Conservation (phyloP, 1,140 invertebrate species). For the Drosophila sp. region DNA sequence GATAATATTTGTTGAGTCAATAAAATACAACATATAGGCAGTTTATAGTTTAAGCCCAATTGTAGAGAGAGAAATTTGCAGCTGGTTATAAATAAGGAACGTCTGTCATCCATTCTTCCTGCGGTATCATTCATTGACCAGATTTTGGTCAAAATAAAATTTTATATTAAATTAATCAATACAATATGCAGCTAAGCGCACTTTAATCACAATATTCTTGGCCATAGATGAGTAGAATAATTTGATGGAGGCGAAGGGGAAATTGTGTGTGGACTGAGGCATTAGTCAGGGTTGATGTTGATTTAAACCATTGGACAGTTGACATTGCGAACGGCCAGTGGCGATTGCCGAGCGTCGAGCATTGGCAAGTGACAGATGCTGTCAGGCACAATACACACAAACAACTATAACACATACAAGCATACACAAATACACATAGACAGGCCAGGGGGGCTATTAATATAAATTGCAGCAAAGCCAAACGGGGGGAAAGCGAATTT, state of each 20-base stretch:
- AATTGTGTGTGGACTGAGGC: not conserved
- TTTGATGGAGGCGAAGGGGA: not conserved
- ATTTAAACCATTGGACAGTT: slow-evolving; percentile 64
- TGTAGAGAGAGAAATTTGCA: too few relatives aligned
- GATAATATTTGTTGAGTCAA: too few relatives aligned
- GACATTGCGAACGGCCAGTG: slow-evolving; percentile 53
- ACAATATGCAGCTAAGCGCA: not conserved
- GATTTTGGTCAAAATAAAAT: too few relatives aligned
- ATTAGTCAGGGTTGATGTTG: slow-evolving; percentile 55
- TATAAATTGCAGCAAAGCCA: slow-evolving; percentile 33
- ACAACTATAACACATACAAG: slow-evolving; percentile 43
- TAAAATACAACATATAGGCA: too few relatives aligned
- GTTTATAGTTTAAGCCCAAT: too few relatives aligned
- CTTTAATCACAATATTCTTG: slow-evolving; percentile 12
- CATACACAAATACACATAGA: slow-evolving; percentile 1
- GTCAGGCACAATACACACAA: slow-evolving; percentile 76
- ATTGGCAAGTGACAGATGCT: slow-evolving; percentile 82
- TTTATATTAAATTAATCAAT: not conserved
- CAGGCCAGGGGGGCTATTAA: slow-evolving; percentile 27
- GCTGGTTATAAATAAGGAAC: too few relatives aligned
- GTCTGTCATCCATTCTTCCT: too few relatives aligned
- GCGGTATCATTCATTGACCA: too few relatives aligned
- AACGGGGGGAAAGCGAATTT: slow-evolving; percentile 4
- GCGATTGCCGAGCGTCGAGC: slow-evolving; percentile 29
- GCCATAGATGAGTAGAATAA: slow-evolving; percentile 4